A percentile compares a stretch with the other conserved stretches of the same genome.
These are phyloP conservation scores for Trachelus tabidus DNA, from an alignment of 2,888 invertebrate species.

Conservation along the genomic window DNA sequence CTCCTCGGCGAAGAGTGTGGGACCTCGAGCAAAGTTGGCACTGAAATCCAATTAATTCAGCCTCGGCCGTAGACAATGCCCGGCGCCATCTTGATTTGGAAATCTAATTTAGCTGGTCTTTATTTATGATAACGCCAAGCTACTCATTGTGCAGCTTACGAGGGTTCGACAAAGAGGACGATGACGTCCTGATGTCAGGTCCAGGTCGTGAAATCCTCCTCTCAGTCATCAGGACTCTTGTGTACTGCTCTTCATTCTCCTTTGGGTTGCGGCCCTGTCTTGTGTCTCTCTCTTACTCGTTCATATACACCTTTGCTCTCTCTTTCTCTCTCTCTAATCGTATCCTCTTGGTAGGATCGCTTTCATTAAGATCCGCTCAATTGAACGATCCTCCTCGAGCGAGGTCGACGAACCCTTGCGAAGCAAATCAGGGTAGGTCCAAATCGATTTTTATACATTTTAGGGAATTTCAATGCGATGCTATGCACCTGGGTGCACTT, in stretches of 20 bases:
- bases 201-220: background rate
- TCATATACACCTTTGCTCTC: too few relatives aligned
- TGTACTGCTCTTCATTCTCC: background rate
- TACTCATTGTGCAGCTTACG: conserved; percentile 48
- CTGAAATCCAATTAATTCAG: conserved; percentile 62
- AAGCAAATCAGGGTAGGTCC: conserved; percentile 12
- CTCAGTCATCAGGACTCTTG: background rate
- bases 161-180: conserved; percentile 45
- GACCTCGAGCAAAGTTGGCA: conserved; percentile 49
- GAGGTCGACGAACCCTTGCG: conserved; percentile 32
- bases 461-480: background rate
- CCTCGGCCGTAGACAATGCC: conserved; percentile 57
- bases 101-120: conserved; percentile 62
- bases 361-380: conserved; percentile 55
- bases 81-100: conserved; percentile 60
- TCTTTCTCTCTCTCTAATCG: background rate
- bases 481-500: background rate
- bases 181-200: background rate
- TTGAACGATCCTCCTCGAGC: conserved; percentile 36
- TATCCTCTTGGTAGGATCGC: conserved; percentile 17
- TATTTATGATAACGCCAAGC: conserved; percentile 58
- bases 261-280: background rate
- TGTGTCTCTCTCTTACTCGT: too few relatives aligned
- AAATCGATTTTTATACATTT: background rate
- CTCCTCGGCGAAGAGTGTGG: conserved; percentile 42